Evolutionary conservation across 2,797 vertebrate species (phyloP).

Genomic region (Pantherophis alleghaniensis): DNA sequence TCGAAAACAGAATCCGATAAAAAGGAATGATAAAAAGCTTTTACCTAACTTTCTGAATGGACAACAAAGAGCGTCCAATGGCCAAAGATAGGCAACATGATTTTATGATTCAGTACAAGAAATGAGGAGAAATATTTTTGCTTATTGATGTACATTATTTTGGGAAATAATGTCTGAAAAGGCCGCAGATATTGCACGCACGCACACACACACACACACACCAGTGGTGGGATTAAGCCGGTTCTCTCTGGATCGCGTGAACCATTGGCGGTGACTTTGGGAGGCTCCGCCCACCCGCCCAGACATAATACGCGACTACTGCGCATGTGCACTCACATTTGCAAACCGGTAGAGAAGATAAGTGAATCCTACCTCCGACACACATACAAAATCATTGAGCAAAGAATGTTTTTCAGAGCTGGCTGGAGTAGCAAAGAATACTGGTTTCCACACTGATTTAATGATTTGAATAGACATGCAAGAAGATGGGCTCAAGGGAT

Average conservation of each 20-base stretch:
- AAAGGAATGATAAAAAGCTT: not conserved
- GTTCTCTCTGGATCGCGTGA: no score
- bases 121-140: not conserved
- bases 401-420: not conserved
- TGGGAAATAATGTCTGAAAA: not conserved
- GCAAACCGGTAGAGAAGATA: no score
- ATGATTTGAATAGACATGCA: constrained; percentile 1
- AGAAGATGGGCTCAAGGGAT: not conserved
- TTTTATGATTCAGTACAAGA: not conserved
- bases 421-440: not conserved
- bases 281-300: no score
- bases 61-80: not conserved
- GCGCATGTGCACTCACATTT: no score
- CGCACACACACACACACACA: not conserved
- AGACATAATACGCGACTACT: no score
- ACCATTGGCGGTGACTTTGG: no score
- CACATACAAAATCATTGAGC: not conserved
- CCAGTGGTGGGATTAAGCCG: no score
- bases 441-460: not conserved
- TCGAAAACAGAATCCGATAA: not conserved
- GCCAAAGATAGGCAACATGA: not conserved
- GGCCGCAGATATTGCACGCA: not conserved
- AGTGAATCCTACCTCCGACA: no score
- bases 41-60: not conserved
- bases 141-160: not conserved